These are phyloP conservation scores for Lophotis ruficrista DNA, from an alignment of 2,113 vertebrate species.

Conservation along the genomic window DNA sequence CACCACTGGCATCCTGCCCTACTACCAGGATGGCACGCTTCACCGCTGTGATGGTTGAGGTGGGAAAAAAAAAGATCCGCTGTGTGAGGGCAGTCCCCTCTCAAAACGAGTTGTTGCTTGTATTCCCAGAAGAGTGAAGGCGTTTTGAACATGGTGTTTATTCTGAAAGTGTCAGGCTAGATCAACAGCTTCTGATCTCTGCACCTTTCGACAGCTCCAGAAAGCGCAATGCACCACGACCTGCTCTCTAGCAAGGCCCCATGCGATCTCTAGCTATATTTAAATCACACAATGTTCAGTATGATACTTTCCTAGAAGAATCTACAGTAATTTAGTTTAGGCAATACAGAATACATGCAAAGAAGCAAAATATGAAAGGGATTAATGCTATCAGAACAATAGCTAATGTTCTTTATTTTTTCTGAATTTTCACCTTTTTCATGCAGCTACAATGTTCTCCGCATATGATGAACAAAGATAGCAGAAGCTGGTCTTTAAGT, in stretches of 20 bases:
- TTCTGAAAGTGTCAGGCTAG: neutral
- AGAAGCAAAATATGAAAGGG: neutral
- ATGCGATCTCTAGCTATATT: neutral
- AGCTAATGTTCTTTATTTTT: neutral
- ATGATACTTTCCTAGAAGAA: neutral
- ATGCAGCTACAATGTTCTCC: neutral
- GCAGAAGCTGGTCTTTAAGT: neutral
- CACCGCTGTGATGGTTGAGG: neutral
- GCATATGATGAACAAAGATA: neutral
- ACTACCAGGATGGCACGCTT: neutral
- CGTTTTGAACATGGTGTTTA: neutral
- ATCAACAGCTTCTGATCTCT: neutral
- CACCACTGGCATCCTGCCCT: neutral
- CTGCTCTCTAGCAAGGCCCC: neutral
- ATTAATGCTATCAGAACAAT: neutral
- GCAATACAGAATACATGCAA: neutral
- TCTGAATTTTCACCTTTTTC: neutral
- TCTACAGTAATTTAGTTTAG: neutral
- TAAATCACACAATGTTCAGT: neutral
- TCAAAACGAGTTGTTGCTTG: neutral
- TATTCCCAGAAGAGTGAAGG: neutral
- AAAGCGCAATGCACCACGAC: neutral
- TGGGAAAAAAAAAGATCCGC: rapidly evolving
- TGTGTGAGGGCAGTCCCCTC: neutral
- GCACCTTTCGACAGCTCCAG: neutral